Conservation (phyloP, 2,797 vertebrate genomes). For the Sebastolobus altivelis region DNA sequence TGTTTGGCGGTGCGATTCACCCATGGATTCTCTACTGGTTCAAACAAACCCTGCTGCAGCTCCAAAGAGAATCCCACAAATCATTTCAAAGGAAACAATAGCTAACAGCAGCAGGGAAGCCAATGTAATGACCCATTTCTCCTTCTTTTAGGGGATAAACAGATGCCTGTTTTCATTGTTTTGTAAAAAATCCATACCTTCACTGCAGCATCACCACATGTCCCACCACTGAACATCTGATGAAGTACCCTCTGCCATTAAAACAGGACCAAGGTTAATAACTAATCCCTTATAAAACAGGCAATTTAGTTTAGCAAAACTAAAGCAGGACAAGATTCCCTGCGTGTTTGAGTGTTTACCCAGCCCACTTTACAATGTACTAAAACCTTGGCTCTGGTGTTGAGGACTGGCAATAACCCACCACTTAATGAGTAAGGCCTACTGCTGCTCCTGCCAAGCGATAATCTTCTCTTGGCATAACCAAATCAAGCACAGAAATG, state of each 20-base stretch:
- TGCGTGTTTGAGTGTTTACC: slow-evolving; percentile 64
- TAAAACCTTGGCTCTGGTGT: slow-evolving; percentile 78
- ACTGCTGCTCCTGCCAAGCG: slow-evolving; percentile 76
- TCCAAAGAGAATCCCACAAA: slow-evolving; percentile 50
- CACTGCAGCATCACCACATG: slow-evolving; percentile 1
- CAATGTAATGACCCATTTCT: slow-evolving; percentile 47
- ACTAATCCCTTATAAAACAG: slow-evolving; percentile 53
- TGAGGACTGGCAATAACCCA: slow-evolving; percentile 80
- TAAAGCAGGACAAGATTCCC: slow-evolving; percentile 59
- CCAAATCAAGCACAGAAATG: slow-evolving; percentile 80
- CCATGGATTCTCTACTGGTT: slow-evolving; percentile 34
- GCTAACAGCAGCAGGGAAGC: slow-evolving; percentile 34
- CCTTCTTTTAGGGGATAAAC: slow-evolving; percentile 44
- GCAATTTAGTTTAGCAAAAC: slow-evolving; percentile 53
- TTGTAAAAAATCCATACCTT: slow-evolving; percentile 30
- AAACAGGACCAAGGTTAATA: slow-evolving; percentile 59
- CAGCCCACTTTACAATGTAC: slow-evolving; percentile 73
- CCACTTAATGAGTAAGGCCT: slow-evolving; percentile 82
- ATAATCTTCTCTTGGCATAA: slow-evolving; percentile 84
- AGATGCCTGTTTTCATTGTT: slow-evolving; percentile 33
- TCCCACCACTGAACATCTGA: slow-evolving; percentile 1
- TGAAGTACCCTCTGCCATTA: slow-evolving; percentile 10
- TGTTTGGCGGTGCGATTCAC: slow-evolving; percentile 40
- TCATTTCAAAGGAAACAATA: slow-evolving; percentile 65
- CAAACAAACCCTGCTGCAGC: slow-evolving; percentile 42